Base-by-base conservation (phyloP, 2,888 invertebrate genomes). In the Chloromyia formosa region DNA sequence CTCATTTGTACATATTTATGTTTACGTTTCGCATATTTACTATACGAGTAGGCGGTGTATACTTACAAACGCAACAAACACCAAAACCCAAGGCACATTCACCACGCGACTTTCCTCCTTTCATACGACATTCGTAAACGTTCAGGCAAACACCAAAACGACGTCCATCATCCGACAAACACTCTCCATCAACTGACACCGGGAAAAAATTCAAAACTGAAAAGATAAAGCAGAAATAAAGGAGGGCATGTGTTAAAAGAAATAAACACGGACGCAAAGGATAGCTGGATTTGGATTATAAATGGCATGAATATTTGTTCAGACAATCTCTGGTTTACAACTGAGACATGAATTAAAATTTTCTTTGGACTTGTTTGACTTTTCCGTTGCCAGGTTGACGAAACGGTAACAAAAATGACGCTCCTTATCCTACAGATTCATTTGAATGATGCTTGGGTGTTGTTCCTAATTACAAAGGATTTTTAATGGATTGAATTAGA, bases 1-100 rank as follows among this genome's bases (percentile, higher is more conserved):
- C n/a, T n/a, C n/a, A n/a, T n/a, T n/a, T n/a, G n/a, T n/a, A n/a
- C n/a, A n/a, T n/a, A n/a, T n/a, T n/a, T n/a, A n/a, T n/a, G n/a
- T n/a, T n/a, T n/a, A n/a, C n/a, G n/a, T n/a, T n/a, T n/a, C n/a
- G n/a, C n/a, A n/a, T n/a, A n/a, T n/a, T n/a, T n/a, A n/a, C n/a
- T n/a, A 42, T 42, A 12, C 42, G 42, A 42, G 12, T 5, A 12
- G 5, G 12, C 42, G 56, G 16, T 16, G 14, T 14, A 20, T 79
- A 91, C 93, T 90, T 84, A 94, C 94, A 94, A 73, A 94, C 90
- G 84, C 94, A 94, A 82, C 94, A 94, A 10, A 94, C 94, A 0
- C 94, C 94, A 78, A 94, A 92, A 9, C 94, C 94, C 77, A 93
- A 88, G 0, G 94, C 94, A 81, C 94, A 94, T 79, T 91, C 90